phyloP scores from a whole-genome alignment of 2,113 vertebrate species.

The Monopterus albus region DNA sequence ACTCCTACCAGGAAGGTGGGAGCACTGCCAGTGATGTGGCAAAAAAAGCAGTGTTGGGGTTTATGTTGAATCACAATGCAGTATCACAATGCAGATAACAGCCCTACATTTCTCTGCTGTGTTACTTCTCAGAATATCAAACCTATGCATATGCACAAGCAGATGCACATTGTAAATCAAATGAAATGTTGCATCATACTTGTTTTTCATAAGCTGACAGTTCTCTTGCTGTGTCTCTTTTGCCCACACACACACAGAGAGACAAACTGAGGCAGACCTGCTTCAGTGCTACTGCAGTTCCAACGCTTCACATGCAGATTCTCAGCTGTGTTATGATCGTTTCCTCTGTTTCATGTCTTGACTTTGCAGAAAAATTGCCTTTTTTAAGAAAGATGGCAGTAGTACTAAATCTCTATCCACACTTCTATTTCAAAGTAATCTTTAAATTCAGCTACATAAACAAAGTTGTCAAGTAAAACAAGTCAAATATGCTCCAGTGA shows the following conservation, averaged over 20 bases:
- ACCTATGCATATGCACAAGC: constrained; percentile 15
- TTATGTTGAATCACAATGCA: constrained; percentile 66
- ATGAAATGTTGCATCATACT: constrained; percentile 24
- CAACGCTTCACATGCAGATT: background rate
- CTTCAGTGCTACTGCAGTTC: background rate
- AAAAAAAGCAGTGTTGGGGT: constrained; percentile 40
- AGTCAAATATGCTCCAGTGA: constrained; percentile 25
- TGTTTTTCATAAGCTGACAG: constrained; percentile 17
- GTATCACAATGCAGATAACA: constrained; percentile 65
- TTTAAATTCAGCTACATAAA: constrained; percentile 32
- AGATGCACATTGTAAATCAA: constrained; percentile 17
- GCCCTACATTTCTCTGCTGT: constrained; percentile 19
- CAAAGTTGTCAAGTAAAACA: constrained; percentile 27
- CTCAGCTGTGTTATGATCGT: background rate
- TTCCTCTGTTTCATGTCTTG: background rate
- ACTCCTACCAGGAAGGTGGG: constrained; percentile 16
- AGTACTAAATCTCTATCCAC: background rate
- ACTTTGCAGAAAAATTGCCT: background rate
- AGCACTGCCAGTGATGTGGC: constrained; percentile 41
- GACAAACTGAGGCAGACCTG: constrained; percentile 8
- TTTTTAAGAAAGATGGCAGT: background rate
- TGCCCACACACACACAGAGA: constrained; percentile 2
- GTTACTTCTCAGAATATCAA: constrained; percentile 35
- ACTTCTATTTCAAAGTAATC: background rate
- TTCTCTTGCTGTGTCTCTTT: background rate